Evolutionary conservation across 2,797 vertebrate genomes (phyloP), one percentile per base, ranked within the genome.

Genomic region (Cacajao melanocephalus): DNA sequence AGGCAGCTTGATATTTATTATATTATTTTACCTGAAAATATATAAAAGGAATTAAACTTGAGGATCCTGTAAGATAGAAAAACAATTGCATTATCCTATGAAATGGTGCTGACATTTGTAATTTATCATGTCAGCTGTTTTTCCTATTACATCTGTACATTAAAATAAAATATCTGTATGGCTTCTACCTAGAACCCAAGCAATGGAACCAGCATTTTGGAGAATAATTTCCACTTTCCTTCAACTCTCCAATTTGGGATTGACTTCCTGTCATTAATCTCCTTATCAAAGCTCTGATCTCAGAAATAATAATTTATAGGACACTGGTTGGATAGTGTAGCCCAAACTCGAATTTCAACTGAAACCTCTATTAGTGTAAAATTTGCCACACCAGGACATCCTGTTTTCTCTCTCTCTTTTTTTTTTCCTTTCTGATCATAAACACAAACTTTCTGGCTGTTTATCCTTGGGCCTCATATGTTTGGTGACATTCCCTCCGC

Each of bases 81-180:
- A 39, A 8, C 0, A 14, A 1, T 28, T 20, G 7, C 10, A 2
- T 5, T 8, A 28, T 28, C 41, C 26, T 36, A 12, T 9, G 4
- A 20, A 14, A 24, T 44, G 48, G 20, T 61, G 41, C 86, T 95
- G 41, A 86, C 4, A n/a, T 28, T 36, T 36, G 17, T 4, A 67
- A 30, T 61, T 26, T 41, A 24, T 24, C 26, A 17, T 2, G 2
- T 48, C 14, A 30, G 17, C 22, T 61, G 2, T 39, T 90, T 72
- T 89, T 72, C 64, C 24, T 72, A 20, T 30, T 52, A 39, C 39
- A 82, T 2, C 36, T 13, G 15, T n/a, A n/a, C 22, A 2, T 55
- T 86, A 1, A 46, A 26, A 83, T 7, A 41, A 33, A 79, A 84
- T 41, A 64, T 86, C 5, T 70, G 2, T 46, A 1, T 15, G 12